Conservation (phyloP, 2,113 vertebrate species). For the Pavo muticus region DNA sequence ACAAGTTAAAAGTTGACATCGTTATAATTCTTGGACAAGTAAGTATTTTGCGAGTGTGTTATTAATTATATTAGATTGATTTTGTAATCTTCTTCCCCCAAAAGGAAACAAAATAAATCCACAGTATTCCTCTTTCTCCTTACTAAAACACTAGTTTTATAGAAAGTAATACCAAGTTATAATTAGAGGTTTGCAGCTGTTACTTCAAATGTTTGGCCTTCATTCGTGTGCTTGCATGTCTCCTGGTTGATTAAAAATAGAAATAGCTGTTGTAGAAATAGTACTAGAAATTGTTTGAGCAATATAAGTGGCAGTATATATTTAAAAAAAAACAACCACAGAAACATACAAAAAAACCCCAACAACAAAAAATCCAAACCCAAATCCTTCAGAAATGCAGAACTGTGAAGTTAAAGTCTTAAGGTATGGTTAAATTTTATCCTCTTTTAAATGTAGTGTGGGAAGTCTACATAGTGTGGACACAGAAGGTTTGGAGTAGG, state of each 20-base stretch:
- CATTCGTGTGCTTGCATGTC: neutral
- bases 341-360: neutral
- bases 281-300: neutral
- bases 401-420: neutral
- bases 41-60: neutral
- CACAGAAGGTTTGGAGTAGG: neutral
- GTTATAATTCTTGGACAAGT: neutral
- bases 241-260: constrained; percentile 51
- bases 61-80: neutral
- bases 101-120: neutral
- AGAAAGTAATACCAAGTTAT: constrained; percentile 17
- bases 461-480: neutral
- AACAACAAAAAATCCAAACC: neutral
- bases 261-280: constrained; percentile 23
- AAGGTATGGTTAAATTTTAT: neutral
- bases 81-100: neutral
- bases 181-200: constrained; percentile 54
- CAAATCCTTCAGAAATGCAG: neutral
- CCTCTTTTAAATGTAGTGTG: neutral
- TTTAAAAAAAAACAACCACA: neutral
- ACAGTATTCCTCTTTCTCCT: neutral
- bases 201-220: constrained; percentile 2
- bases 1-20: neutral
- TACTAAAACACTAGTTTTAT: neutral
- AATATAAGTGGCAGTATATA: neutral